phyloP scores from a whole-genome alignment of 2,113 vertebrate genomes.

The Bambusicola thoracicus region DNA sequence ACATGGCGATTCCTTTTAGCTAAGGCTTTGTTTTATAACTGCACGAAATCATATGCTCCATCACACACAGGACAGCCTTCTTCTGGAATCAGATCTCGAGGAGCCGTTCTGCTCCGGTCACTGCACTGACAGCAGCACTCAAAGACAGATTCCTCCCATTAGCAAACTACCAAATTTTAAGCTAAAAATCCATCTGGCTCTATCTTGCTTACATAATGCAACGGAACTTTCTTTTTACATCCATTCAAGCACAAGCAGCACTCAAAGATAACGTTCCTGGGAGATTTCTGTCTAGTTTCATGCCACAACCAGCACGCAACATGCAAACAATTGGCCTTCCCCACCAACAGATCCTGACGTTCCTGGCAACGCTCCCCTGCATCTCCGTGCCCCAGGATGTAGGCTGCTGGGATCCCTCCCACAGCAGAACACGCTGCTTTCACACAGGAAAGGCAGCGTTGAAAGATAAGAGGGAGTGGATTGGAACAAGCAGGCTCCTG shows the following conservation, averaged over 20 bases:
- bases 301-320: background rate
- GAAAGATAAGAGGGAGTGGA: conserved; percentile 56
- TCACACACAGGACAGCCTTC: background rate
- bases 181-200: background rate
- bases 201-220: background rate
- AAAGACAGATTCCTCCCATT: background rate
- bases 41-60: background rate
- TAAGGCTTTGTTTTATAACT: background rate
- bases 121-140: background rate
- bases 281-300: background rate
- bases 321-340: background rate
- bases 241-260: background rate
- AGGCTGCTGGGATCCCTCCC: conserved; percentile 4
- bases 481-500: conserved; percentile 36
- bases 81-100: background rate
- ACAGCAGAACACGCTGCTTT: background rate
- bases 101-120: background rate
- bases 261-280: background rate
- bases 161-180: background rate
- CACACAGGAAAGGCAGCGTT: conserved; percentile 16
- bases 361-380: conserved; percentile 6
- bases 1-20: background rate
- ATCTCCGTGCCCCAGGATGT: background rate
- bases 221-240: background rate
- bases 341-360: background rate